phyloP scores from a whole-genome alignment of 2,797 vertebrate genomes.

The Spinibarbus caldwelli region DNA sequence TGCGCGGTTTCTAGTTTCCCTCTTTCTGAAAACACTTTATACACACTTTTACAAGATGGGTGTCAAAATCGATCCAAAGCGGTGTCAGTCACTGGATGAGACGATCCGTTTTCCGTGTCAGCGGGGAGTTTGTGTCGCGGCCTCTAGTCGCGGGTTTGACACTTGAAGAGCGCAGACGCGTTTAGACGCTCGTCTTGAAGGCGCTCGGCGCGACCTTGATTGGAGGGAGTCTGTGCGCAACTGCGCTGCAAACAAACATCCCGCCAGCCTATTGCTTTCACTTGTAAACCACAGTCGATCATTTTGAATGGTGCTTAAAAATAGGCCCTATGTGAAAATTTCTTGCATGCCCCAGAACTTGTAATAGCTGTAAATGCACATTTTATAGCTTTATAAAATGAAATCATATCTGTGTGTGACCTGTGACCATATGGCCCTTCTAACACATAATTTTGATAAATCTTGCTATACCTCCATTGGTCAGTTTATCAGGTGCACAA shows the following conservation, averaged over 20 bases:
- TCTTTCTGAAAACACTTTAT: slow-evolving; percentile 56
- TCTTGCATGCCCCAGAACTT: neutral
- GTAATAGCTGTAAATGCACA: neutral
- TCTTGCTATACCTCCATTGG: neutral
- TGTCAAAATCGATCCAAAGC: slow-evolving; percentile 58
- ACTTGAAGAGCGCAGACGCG: slow-evolving; percentile 56
- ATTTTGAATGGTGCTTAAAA: slow-evolving; percentile 18
- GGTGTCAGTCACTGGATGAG: slow-evolving; percentile 53
- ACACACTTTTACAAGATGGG: slow-evolving; percentile 58
- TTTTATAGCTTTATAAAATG: neutral
- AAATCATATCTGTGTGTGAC: neutral
- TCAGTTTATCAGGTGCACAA: neutral
- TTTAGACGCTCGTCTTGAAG: slow-evolving; percentile 28
- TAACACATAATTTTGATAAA: neutral
- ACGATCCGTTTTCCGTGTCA: slow-evolving; percentile 52
- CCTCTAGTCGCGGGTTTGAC: slow-evolving; percentile 56
- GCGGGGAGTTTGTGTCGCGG: slow-evolving; percentile 51
- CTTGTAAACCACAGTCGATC: slow-evolving; percentile 10
- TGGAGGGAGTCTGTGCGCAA: slow-evolving; percentile 30
- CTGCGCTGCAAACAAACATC: slow-evolving; percentile 26
- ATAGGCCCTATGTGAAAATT: neutral
- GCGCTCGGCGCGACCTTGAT: slow-evolving; percentile 40
- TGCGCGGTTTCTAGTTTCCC: slow-evolving; percentile 28
- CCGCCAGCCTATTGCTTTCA: slow-evolving; percentile 8
- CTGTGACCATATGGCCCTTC: neutral